Evolutionary conservation across 2,797 vertebrate species (phyloP).

Genomic region (Leucoraja ocellata): DNA sequence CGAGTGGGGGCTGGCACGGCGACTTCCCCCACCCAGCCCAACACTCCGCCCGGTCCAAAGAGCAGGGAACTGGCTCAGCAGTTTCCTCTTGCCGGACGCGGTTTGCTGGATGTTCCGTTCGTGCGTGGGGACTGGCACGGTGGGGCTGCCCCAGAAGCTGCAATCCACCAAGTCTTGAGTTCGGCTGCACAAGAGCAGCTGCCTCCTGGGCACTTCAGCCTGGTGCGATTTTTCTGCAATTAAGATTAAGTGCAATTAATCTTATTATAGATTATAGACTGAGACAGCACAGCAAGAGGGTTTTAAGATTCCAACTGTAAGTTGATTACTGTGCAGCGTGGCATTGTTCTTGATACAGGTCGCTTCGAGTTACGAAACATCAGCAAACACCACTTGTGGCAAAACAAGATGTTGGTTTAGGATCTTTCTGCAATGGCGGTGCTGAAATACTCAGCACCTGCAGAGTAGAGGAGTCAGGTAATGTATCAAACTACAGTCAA

Average conservation of each 20-base stretch:
- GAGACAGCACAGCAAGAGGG: neutral
- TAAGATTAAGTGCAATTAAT: neutral
- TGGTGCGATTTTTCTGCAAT: no score
- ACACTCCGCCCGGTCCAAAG: no score
- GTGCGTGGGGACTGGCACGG: no score
- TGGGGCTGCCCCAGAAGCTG: no score
- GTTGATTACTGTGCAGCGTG: neutral
- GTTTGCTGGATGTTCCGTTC: no score
- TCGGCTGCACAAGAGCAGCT: no score
- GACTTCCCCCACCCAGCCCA: no score
- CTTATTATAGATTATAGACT: neutral
- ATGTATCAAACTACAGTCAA: neutral
- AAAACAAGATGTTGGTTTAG: neutral
- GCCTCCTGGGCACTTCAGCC: no score
- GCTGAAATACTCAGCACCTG: neutral
- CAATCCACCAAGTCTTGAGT: no score
- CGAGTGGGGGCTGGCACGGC: no score
- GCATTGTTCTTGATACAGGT: neutral
- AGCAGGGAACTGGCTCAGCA: no score
- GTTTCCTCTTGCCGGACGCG: no score
- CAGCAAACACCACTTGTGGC: neutral
- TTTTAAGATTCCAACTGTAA: neutral
- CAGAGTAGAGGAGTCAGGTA: neutral
- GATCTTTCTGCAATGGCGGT: neutral
- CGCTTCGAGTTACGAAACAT: neutral